A percentile compares a stretch with the other conserved stretches of the same genome.
These are phyloP conservation scores for Bilobella aurantiaca DNA, from an alignment of 1,140 invertebrate species.

Conservation along the genomic window DNA sequence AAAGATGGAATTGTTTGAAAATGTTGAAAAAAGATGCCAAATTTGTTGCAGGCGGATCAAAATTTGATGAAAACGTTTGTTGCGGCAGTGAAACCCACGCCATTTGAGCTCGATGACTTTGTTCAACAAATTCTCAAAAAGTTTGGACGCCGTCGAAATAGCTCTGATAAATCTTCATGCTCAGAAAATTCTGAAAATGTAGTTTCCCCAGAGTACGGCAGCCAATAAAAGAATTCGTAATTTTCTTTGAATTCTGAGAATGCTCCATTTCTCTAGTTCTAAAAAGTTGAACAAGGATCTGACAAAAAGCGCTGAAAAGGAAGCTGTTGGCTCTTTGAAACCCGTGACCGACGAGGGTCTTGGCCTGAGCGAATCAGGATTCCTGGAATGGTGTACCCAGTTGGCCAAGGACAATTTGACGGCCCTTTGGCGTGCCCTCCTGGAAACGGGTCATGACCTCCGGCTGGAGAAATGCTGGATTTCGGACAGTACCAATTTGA, in stretches of 20 bases:
- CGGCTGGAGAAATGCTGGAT: constrained; percentile 6
- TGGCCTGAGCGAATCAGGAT: background rate
- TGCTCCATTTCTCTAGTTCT: background rate
- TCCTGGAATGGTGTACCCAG: constrained; percentile 4
- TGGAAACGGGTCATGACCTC: constrained; percentile 8
- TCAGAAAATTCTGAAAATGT: too few relatives aligned
- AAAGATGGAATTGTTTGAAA: background rate
- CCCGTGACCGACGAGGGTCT: background rate
- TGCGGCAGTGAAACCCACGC: background rate
- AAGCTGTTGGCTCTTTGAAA: background rate
- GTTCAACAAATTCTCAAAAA: constrained; percentile 9
- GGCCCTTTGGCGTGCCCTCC: constrained; percentile 1
- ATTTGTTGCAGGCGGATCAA: background rate
- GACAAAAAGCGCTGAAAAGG: background rate
- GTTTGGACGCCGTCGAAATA: constrained; percentile 7
- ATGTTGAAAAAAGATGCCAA: background rate
- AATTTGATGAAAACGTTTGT: background rate
- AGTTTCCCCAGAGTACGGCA: too few relatives aligned
- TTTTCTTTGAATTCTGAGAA: too few relatives aligned
- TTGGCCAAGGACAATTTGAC: background rate
- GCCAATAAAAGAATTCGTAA: too few relatives aligned
- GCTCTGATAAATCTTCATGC: too few relatives aligned
- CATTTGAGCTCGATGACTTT: background rate
- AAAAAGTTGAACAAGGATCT: background rate
- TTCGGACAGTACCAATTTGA: background rate